Base-by-base conservation (phyloP, 2,888 invertebrate species). In the Teleiodes luculella region DNA sequence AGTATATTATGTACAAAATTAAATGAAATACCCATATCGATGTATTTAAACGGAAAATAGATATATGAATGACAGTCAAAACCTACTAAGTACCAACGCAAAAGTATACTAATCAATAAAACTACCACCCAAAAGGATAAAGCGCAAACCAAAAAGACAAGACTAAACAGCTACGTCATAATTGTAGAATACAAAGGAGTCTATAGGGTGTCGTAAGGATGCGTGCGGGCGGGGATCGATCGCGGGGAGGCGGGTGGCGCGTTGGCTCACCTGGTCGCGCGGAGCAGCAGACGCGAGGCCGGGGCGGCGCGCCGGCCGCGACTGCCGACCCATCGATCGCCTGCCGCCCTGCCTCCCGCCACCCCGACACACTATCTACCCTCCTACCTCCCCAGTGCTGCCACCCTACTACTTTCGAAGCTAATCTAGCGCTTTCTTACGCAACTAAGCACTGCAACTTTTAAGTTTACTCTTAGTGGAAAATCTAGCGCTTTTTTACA, bases 241-340 rank as follows among this genome's bases (percentile, higher is more conserved):
- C 55, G 61, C 39, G 47, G 18, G 53, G 53, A 39, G 54, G n/a
- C 36, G n/a, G 36, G 36, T 11, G 47, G 31, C 33, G n/a, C 47
- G 55, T 63, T 57, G 58, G 56, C 54, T 58, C 59, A 56, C 62
- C 57, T 63, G 62, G 59, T 57, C 54, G 57, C 61, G 60, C 64
- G 55, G 62, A 65, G 70, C 66, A 61, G 63, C 70, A 68, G 68
- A 74, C 71, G 74, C 70, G 78, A 76, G 74, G 75, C 68, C 72
- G 68, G 72, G 67, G 77, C 78, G 78, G 80, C 79, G 75, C 75
- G 76, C 78, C 76, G 74, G 70, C 72, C 74, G 72, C 75, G 77
- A 79, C 82, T 80, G 80, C 76, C 76, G 79, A 70, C 75, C 76
- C 78, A 68, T 72, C 78, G 70, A 69, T 61, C 68, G 66, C 64